phyloP scores from a whole-genome alignment of 2,888 invertebrate genomes.

The Anthrax anthrax region DNA sequence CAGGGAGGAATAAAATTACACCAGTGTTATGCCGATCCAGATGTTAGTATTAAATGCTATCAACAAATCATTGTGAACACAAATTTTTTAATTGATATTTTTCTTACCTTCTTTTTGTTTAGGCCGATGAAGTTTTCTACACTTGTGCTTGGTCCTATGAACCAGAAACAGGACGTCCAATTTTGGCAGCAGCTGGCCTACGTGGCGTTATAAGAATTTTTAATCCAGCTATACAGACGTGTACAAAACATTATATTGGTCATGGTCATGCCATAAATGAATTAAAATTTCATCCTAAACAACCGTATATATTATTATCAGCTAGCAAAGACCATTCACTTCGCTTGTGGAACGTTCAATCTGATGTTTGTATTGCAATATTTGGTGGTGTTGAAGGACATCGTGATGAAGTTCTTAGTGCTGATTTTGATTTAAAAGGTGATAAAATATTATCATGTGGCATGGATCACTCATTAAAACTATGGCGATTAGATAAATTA shows the following conservation, averaged over 20 bases:
- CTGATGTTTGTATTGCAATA: conserved; percentile 85
- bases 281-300: conserved; percentile 81
- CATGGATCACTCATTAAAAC: conserved; percentile 94
- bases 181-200: conserved; percentile 83
- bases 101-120: conserved; percentile 9
- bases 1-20: conserved; percentile 68
- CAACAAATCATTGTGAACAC: neutral
- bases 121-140: conserved; percentile 90
- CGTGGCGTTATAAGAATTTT: conserved; percentile 82
- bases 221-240: conserved; percentile 66
- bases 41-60: conserved; percentile 40
- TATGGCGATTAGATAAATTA: conserved; percentile 83
- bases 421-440: conserved; percentile 75
- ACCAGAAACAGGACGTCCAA: conserved; percentile 58
- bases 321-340: conserved; percentile 86
- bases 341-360: conserved; percentile 87
- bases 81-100: neutral
- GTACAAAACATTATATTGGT: conserved; percentile 76
- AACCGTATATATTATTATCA: conserved; percentile 67
- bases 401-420: conserved; percentile 77
- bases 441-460: conserved; percentile 89
- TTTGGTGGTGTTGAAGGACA: conserved; percentile 97
- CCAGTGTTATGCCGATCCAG: conserved; percentile 88
- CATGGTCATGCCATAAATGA: conserved; percentile 88
- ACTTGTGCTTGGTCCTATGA: conserved; percentile 94